Percentiles rank a stretch among this genome's conserved stretches.
These are phyloP conservation scores for Chondrilla cf. caribensis DNA, from an alignment of 37 sponge, comb jelly and placozoan genomes.

Conservation along the genomic window DNA sequence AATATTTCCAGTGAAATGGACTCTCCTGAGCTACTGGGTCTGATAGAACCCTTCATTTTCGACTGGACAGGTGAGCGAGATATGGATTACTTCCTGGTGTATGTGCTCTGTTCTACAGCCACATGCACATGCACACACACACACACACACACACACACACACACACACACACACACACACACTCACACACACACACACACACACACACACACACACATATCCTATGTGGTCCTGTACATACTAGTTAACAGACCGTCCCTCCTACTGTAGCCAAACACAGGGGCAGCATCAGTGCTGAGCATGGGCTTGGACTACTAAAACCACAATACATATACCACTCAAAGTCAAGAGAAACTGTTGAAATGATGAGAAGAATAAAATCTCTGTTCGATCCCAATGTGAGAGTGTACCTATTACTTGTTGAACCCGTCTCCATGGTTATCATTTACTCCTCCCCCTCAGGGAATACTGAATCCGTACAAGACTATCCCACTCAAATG, in stretches of 20 bases:
- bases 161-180: constrained; percentile 16
- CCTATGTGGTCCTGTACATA: background rate
- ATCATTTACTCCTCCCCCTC: too few relatives aligned
- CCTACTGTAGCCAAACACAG: constrained; percentile 43
- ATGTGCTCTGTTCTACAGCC: background rate
- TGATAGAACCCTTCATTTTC: constrained; percentile 93
- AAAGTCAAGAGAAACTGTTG: constrained; percentile 62
- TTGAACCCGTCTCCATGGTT: background rate
- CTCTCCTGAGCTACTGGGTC: constrained; percentile 56
- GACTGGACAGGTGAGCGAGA: constrained; percentile 67
- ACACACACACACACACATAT: background rate
- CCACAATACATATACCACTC: constrained; percentile 84
- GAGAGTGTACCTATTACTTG: background rate
- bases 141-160: background rate
- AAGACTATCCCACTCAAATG: constrained; percentile 56
- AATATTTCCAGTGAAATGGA: constrained; percentile 66
- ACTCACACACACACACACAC: background rate
- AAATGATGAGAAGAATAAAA: constrained; percentile 84
- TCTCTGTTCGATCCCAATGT: constrained; percentile 83
- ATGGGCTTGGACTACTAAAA: constrained; percentile 95
- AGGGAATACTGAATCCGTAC: constrained; percentile 91
- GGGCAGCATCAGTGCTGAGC: constrained; percentile 98
- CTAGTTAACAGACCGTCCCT: constrained; percentile 48
- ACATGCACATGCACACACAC: background rate
- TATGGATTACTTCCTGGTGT: background rate